Conservation (phyloP, 2,797 vertebrate genomes). For the Telmatherina bonti region DNA sequence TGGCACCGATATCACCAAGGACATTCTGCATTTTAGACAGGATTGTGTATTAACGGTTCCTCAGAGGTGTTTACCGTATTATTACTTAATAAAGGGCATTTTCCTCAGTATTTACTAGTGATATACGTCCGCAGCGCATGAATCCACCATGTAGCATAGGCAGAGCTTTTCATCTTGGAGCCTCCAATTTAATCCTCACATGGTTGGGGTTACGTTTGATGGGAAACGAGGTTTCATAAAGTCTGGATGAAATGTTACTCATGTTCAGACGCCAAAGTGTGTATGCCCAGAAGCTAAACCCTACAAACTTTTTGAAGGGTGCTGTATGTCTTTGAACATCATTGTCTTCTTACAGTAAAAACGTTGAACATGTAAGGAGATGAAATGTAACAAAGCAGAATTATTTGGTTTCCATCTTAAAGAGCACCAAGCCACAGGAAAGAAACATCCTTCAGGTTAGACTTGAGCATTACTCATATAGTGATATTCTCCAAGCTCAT, state of each 20-base stretch:
- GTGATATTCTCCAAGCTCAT: not conserved
- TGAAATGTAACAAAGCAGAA: conserved; percentile 1
- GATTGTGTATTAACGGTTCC: not conserved
- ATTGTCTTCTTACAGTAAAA: no score
- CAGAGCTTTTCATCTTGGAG: not conserved
- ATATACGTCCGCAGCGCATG: no score
- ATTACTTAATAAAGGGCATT: conserved; percentile 61
- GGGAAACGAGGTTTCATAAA: not conserved
- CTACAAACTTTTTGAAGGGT: no score
- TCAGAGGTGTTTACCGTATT: not conserved
- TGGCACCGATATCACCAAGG: conserved; percentile 22
- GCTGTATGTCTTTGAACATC: no score
- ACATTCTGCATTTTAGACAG: conserved; percentile 55
- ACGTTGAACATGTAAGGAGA: no score
- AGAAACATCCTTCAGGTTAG: no score
- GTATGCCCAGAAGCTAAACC: no score
- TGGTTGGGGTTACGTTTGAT: not conserved
- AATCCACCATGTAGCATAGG: not conserved
- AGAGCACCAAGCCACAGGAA: not conserved
- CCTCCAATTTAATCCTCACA: not conserved
- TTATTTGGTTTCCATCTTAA: not conserved
- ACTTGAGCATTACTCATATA: no score
- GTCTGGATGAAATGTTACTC: not conserved
- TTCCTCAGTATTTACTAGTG: not conserved
- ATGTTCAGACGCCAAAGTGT: not conserved